Conservation (phyloP, 2,113 vertebrate species). For the Hucho hucho region DNA sequence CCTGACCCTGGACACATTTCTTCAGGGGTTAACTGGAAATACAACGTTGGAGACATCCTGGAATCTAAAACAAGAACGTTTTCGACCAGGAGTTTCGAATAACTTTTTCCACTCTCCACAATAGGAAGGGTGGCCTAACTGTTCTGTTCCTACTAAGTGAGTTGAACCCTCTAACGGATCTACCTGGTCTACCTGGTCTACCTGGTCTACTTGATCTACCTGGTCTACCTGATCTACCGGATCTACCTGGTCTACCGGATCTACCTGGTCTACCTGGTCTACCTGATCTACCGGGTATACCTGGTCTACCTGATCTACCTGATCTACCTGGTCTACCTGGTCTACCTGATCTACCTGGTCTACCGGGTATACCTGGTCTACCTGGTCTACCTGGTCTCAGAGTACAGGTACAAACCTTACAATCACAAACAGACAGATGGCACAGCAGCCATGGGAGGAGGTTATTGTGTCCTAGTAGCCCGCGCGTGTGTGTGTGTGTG, state of each 20-base stretch:
- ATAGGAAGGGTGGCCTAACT: not conserved
- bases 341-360: too few species aligned
- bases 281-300: too few species aligned
- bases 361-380: not conserved
- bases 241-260: too few species aligned
- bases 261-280: not conserved
- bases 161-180: not conserved
- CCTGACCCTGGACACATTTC: conserved; percentile 49
- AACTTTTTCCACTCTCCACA: conserved; percentile 25
- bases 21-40: conserved; percentile 61
- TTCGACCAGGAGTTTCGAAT: conserved; percentile 11
- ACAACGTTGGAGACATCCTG: conserved; percentile 21
- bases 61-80: conserved; percentile 15
- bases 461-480: conserved; percentile 40
- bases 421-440: too few species aligned
- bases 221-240: not conserved
- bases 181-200: not conserved
- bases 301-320: not conserved
- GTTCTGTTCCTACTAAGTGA: too few species aligned
- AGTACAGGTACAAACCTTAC: not conserved
- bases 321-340: not conserved
- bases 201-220: not conserved
- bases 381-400: not conserved
- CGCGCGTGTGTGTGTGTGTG: conserved; percentile 15
- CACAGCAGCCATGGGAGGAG: not conserved